These are phyloP conservation scores for Chaitophorus viminalis DNA, from an alignment of 2,888 invertebrate species.

Conservation along the genomic window DNA sequence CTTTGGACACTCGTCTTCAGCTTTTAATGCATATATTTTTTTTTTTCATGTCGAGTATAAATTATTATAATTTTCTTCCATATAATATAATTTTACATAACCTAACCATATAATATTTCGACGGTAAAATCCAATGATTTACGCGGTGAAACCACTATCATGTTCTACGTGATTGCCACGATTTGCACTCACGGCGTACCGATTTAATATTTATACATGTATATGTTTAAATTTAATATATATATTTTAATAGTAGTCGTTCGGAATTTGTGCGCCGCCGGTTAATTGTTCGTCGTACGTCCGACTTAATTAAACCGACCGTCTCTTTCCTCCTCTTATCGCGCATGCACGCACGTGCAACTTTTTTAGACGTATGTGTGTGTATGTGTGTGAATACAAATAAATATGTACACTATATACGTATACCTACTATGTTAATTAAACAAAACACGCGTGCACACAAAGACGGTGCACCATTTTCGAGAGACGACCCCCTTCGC, in stretches of 20 bases:
- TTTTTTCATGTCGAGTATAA: neutral
- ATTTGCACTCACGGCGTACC: neutral
- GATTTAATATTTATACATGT: neutral
- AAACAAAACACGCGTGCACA: neutral
- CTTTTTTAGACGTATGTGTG: too few relatives aligned
- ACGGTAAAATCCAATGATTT: neutral
- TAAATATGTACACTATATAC: neutral
- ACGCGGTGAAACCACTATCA: neutral
- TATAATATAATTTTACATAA: too few relatives aligned
- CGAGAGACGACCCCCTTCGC: neutral
- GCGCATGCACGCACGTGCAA: neutral
- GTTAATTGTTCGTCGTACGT: slow-evolving; percentile 4
- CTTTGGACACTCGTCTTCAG: too few relatives aligned
- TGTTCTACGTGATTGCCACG: neutral
- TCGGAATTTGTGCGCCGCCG: neutral
- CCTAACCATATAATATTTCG: neutral
- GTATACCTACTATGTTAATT: neutral
- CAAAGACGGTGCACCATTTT: neutral
- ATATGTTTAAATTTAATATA: neutral
- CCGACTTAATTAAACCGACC: slow-evolving; percentile 15
- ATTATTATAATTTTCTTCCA: neutral
- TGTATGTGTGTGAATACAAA: neutral
- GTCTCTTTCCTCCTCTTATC: neutral
- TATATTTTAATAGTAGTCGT: neutral
- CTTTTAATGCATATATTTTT: too few relatives aligned